phyloP scores from a whole-genome alignment of 2,888 invertebrate species.

The Mylabris sibirica region DNA sequence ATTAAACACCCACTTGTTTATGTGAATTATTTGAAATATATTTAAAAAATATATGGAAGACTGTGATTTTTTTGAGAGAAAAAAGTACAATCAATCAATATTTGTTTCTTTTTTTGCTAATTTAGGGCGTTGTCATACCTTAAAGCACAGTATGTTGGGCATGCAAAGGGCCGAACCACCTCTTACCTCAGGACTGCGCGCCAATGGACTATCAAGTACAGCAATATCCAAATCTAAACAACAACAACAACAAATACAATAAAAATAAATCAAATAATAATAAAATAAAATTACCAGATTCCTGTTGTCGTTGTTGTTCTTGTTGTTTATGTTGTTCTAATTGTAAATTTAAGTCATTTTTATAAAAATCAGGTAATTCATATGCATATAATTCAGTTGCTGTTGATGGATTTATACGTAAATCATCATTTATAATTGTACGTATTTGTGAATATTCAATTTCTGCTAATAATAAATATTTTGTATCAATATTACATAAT shows the following conservation, averaged over 20 bases:
- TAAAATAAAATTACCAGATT: not conserved
- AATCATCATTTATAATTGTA: constrained; percentile 65
- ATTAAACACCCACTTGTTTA: too few relatives aligned
- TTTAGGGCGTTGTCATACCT: constrained; percentile 69
- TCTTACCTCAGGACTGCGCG: constrained; percentile 69
- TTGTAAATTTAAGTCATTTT: constrained; percentile 7
- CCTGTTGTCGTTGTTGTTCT: not conserved
- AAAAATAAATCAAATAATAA: not conserved
- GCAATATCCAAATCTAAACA: constrained; percentile 53
- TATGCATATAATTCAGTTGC: constrained; percentile 72
- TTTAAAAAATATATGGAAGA: too few relatives aligned
- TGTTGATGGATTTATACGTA: constrained; percentile 63
- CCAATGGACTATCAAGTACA: constrained; percentile 54
- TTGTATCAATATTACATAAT: constrained; percentile 68
- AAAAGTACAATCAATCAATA: not conserved
- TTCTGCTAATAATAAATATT: constrained; percentile 76
- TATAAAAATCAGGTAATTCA: constrained; percentile 66
- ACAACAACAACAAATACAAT: constrained; percentile 24
- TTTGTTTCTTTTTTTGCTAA: not conserved
- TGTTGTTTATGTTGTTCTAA: constrained; percentile 6
- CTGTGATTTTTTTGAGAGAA: not conserved
- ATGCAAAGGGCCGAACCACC: constrained; percentile 81
- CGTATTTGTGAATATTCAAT: constrained; percentile 75
- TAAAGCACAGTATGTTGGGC: constrained; percentile 87
- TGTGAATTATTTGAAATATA: too few relatives aligned